Conservation (phyloP, 2,888 invertebrate genomes). For the Drosophila subsilvestris region DNA sequence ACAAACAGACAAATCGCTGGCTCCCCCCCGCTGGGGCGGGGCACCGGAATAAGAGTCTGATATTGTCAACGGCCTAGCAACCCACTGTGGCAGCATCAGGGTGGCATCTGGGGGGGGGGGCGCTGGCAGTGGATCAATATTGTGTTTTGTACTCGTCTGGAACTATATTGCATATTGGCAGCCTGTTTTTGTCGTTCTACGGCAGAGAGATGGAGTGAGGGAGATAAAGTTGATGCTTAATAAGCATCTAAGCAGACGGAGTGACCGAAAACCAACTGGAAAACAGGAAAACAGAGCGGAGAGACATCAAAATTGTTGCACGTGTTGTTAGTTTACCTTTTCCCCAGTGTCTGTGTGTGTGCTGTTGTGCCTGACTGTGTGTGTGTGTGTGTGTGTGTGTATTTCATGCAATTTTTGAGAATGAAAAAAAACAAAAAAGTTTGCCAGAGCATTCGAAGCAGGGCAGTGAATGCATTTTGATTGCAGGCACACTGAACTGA, state of each 20-base stretch:
- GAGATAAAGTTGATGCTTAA: constrained; percentile 46
- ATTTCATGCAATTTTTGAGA: constrained; percentile 41
- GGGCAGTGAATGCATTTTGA: constrained; percentile 69
- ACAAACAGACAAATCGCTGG: constrained; percentile 46
- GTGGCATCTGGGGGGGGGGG: background rate
- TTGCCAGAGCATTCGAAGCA: constrained; percentile 22
- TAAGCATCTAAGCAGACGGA: constrained; percentile 59
- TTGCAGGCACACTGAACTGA: constrained; percentile 55
- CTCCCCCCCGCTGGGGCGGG: constrained; percentile 17
- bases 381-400: constrained; percentile 4
- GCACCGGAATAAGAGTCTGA: constrained; percentile 29
- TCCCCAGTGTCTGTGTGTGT: constrained; percentile 10
- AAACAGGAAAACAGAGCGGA: constrained; percentile 24
- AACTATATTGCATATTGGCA: constrained; percentile 25
- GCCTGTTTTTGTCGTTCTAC: constrained; percentile 20
- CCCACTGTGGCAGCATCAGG: background rate
- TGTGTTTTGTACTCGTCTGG: constrained; percentile 16
- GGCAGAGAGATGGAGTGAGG: background rate
- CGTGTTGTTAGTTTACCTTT: constrained; percentile 46
- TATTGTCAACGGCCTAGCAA: constrained; percentile 32
- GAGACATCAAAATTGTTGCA: constrained; percentile 40
- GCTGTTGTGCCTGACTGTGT: background rate
- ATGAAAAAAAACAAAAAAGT: constrained; percentile 50
- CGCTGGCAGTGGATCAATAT: constrained; percentile 31
- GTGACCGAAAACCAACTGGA: constrained; percentile 35